Evolutionary conservation across 2,797 vertebrate species (phyloP).

Genomic region (Moxostoma hubbsi): DNA sequence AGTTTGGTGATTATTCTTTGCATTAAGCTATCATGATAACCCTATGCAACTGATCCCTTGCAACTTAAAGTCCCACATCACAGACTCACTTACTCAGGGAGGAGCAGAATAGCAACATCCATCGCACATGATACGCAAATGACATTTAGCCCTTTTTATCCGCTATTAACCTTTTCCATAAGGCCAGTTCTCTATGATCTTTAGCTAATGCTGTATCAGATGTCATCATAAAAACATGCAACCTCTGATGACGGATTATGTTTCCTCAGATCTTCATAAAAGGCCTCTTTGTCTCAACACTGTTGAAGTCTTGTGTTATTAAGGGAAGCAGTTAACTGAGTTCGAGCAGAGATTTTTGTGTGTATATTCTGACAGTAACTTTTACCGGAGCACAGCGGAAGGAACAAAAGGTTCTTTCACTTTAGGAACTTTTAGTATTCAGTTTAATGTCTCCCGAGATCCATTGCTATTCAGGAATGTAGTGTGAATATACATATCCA

Average conservation of each 20-base stretch:
- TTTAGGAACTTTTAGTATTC: not conserved
- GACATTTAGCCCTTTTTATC: not conserved
- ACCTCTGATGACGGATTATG: slow-evolving; percentile 7
- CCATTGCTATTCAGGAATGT: slow-evolving; percentile 41
- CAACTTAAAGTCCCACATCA: not conserved
- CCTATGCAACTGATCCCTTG: not conserved
- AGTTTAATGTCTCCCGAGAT: slow-evolving; percentile 19
- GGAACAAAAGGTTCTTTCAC: slow-evolving; percentile 24
- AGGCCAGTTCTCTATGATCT: not conserved
- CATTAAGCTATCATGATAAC: slow-evolving; percentile 45
- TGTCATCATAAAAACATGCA: slow-evolving; percentile 21
- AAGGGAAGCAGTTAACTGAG: not conserved
- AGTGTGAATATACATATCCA: slow-evolving; percentile 26
- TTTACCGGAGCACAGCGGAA: not conserved
- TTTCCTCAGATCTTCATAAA: not conserved
- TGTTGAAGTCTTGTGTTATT: too few species aligned
- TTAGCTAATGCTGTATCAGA: not conserved
- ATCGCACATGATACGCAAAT: not conserved
- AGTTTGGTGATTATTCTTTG: slow-evolving; percentile 39
- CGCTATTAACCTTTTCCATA: slow-evolving; percentile 8
- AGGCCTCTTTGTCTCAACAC: slow-evolving; percentile 10
- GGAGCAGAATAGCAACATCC: not conserved
- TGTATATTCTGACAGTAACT: slow-evolving; percentile 24
- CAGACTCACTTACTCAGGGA: not conserved
- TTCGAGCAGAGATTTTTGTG: slow-evolving; percentile 10